Evolutionary conservation across 2,113 vertebrate genomes (phyloP), one percentile per base, ranked within the genome.

Genomic region (Prionailurus viverrinus): DNA sequence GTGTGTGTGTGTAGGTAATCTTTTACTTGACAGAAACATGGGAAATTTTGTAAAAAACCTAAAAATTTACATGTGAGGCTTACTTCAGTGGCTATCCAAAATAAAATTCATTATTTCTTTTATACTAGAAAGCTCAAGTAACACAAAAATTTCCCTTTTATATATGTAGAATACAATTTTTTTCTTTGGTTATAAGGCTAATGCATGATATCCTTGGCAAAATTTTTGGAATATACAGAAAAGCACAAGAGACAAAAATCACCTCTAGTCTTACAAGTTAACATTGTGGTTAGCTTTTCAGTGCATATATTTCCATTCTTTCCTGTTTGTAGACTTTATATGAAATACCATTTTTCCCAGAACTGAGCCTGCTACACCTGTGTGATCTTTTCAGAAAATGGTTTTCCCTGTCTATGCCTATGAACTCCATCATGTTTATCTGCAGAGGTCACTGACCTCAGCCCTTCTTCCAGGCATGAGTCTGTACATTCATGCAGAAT

Each of bases 91-190:
- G 16, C 73, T 65, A 13, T 36, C 53, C 36, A 74, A 66, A 65
- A 51, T 90, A 82, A 39, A 89, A 89, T 53, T 86, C 68, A 69
- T 89, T 83, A 0, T 55, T 79, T 71, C 6, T 82, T 88, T 85
- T 23, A 51, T 25, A 48, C 1, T 29, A 76, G 65, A 61, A n/a
- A 29, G 29, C 25, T n/a, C 85, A 73, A 10, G n/a, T 55, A 58
- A 6, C 84, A 73, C 31, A 36, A 66, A 68, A 6, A 27, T 80
- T 65, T 48, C 33, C 51, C 39, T 45, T 84, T 19, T 65, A 27
- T 23, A 13, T 36, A 27, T 27, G 8, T 36, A 69, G 74, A 87
- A 65, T 61, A 66, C 78, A 91, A 41, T 5, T 21, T 66, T 66
- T 66, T 36, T 83, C 76, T 71, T 63, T 16, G 1, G 63, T 48